Evolutionary conservation across 2,797 vertebrate genomes (phyloP), one percentile per base, ranked within the genome.

Genomic region (Leptoclinus maculatus): DNA sequence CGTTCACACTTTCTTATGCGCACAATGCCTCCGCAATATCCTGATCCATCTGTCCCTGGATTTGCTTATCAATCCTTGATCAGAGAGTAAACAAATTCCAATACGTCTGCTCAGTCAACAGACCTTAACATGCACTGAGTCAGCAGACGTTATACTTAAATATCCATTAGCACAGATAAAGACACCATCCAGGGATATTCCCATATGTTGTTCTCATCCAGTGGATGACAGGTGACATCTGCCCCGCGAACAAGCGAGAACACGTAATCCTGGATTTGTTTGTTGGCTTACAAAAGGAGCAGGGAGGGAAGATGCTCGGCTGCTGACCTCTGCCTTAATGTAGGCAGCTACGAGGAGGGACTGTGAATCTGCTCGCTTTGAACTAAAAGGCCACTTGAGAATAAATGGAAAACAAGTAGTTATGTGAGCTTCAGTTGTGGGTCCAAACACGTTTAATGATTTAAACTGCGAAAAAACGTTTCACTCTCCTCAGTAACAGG

Each of bases 371-470:
- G 25, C 47, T 72, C 21, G 8, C 7, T 21, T 11, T 53, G 36
- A 78, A 60, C 75, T 57, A 41, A 66, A 71, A 38, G 27, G 12
- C 64, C 74, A 32, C 83, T 90, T 73, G 56, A 82, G 51, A 78
- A 86, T 27, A 47, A 86, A n/a, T 38, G 45, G 32, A 29, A 62
- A 85, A 83, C 43, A 70, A 45, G 56, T 58, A 27, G 62, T 69
- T 47, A 47, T 57, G 19, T 68, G 60, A 59, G 67, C 54, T 29
- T 68, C 69, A 27, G 38, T 9, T 27, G 29, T 47, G 10, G 9
- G 11, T 72, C 38, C 11, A 63, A 76, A 62, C 57, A 57, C 69
- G 27, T 62, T 10, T 67, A 67, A 32, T 66, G 66, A 74, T 68
- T 59, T 32, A 58, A 75, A 39, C 36, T 17, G 59, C 3, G 36